Evolutionary conservation across 2,888 invertebrate species (phyloP).

Genomic region (Melinopterus prodromus): DNA sequence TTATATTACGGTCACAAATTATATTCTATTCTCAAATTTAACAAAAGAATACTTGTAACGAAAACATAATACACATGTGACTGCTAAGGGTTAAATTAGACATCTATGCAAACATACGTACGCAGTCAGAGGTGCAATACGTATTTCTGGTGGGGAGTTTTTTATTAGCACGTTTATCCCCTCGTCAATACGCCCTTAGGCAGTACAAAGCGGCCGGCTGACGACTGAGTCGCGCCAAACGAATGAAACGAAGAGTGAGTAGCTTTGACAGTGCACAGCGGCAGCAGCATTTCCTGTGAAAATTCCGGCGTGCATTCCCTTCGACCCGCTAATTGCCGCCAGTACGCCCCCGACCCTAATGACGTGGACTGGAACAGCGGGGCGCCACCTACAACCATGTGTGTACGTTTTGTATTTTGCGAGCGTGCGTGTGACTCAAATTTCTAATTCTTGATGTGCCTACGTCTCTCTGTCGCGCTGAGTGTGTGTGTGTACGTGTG

Average conservation of each 20-base stretch:
- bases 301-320: background rate
- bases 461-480: background rate
- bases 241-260: background rate
- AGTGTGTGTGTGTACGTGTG: background rate
- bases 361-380: background rate
- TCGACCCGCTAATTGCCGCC: background rate
- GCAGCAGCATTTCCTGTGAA: constrained; percentile 4
- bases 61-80: too few relatives aligned
- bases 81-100: background rate
- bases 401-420: background rate
- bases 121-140: background rate
- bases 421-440: background rate
- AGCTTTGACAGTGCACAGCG: background rate
- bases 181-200: background rate
- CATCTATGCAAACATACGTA: background rate
- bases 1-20: too few relatives aligned
- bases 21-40: too few relatives aligned
- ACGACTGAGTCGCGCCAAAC: background rate
- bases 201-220: background rate
- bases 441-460: background rate
- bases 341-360: constrained; percentile 4
- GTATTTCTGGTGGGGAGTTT: background rate
- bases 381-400: background rate
- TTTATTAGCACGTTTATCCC: background rate
- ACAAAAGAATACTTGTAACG: too few relatives aligned